These are phyloP conservation scores for Nymphalis urticae DNA, from an alignment of 2,888 invertebrate genomes.

Conservation along the genomic window DNA sequence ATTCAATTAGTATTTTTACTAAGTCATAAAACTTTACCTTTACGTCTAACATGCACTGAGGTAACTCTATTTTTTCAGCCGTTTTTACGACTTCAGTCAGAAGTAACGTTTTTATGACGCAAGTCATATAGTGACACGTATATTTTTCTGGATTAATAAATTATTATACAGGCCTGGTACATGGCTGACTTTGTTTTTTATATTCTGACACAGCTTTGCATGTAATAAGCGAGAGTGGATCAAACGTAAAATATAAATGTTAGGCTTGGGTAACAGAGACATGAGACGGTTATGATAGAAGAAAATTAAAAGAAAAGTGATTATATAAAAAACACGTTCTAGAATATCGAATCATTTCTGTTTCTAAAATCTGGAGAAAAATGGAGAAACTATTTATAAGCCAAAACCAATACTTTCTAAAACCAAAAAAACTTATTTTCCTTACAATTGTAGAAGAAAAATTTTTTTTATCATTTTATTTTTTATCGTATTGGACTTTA, in stretches of 20 bases:
- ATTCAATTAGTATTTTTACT: constrained; percentile 19
- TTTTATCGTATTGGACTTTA: too few species aligned
- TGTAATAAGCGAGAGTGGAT: constrained; percentile 37
- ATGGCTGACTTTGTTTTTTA: constrained; percentile 30
- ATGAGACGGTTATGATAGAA: neutral
- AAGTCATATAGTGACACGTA: constrained; percentile 29
- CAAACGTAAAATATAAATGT: constrained; percentile 33
- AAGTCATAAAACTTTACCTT: constrained; percentile 10
- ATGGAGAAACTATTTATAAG: too few species aligned
- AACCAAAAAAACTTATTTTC: too few species aligned
- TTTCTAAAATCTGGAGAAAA: too few species aligned
- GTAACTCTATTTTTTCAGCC: constrained; percentile 26
- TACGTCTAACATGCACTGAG: constrained; percentile 13
- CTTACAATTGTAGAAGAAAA: too few species aligned
- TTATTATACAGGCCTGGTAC: constrained; percentile 28
- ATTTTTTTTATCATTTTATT: too few species aligned
- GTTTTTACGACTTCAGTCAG: constrained; percentile 30
- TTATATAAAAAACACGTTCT: too few species aligned
- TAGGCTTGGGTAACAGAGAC: constrained; percentile 14
- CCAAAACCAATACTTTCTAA: too few species aligned
- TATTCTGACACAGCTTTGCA: constrained; percentile 26
- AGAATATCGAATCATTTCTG: too few species aligned
- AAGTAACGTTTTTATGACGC: constrained; percentile 29
- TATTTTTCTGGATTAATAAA: constrained; percentile 34
- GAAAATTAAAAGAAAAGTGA: neutral